Conservation (phyloP, 2,113 vertebrate species). For the Pantherophis guttatus region DNA sequence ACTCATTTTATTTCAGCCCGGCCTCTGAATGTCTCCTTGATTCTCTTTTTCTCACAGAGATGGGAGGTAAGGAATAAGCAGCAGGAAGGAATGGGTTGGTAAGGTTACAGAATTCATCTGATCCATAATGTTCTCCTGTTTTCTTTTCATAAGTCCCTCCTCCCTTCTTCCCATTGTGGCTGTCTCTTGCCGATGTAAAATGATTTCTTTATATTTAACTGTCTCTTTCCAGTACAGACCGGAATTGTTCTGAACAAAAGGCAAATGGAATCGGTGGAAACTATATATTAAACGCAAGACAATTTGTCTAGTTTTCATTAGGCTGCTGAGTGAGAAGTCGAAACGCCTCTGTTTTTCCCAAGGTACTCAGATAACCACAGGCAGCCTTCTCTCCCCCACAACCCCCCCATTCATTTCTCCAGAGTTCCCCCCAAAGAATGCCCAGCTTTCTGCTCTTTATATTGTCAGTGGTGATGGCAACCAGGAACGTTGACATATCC, state of each 20-base stretch:
- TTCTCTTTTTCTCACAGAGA: neutral
- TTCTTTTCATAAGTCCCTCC: constrained; percentile 60
- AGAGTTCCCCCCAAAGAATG: constrained; percentile 70
- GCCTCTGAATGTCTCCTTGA: constrained; percentile 19
- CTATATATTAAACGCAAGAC: constrained; percentile 79
- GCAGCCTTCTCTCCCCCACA: constrained; percentile 63
- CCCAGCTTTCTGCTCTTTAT: constrained; percentile 69
- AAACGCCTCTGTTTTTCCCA: constrained; percentile 76
- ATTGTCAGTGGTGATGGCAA: constrained; percentile 75
- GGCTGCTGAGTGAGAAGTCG: constrained; percentile 79
- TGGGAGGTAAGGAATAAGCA: neutral
- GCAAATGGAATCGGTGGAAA: constrained; percentile 73
- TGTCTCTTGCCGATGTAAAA: constrained; percentile 64
- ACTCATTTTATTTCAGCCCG: constrained; percentile 51
- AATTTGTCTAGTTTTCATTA: constrained; percentile 79
- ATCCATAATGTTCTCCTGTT: constrained; percentile 29
- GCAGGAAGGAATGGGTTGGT: constrained; percentile 44
- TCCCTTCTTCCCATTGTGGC: constrained; percentile 49
- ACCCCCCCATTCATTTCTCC: constrained; percentile 58
- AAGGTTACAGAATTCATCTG: constrained; percentile 51
- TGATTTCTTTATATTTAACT: constrained; percentile 72
- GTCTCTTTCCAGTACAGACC: constrained; percentile 71
- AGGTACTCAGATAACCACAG: constrained; percentile 77
- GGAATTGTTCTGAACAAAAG: constrained; percentile 77
- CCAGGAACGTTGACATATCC: constrained; percentile 70